A percentile compares a stretch with the other conserved stretches of the same genome.
These are phyloP conservation scores for Dicycla oo DNA, from an alignment of 2,888 invertebrate species.

Conservation along the genomic window DNA sequence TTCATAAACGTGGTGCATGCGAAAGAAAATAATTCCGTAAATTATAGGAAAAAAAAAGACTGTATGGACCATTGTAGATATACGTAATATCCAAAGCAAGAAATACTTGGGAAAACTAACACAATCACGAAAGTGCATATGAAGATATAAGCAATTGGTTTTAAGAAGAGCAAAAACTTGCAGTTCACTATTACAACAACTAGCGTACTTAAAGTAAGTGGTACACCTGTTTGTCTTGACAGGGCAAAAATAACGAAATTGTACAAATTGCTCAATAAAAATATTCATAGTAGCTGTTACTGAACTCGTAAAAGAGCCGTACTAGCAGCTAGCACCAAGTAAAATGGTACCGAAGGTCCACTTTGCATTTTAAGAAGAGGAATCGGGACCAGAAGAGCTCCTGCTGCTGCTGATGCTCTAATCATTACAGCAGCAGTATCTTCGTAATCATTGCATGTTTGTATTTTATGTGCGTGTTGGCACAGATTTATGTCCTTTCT, in stretches of 20 bases:
- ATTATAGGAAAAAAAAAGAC: background rate
- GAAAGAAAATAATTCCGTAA: background rate
- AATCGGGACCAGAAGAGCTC: background rate
- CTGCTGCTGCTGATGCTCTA: too few relatives aligned
- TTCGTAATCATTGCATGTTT: background rate
- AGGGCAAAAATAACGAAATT: constrained; percentile 40
- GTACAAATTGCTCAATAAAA: constrained; percentile 55
- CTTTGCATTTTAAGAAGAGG: background rate
- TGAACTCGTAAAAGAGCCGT: constrained; percentile 32
- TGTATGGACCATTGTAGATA: background rate
- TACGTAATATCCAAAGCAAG: background rate
- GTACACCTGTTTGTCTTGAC: constrained; percentile 57
- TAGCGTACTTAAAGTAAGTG: constrained; percentile 21
- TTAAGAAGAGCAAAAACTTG: background rate
- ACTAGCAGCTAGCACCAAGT: constrained; percentile 5
- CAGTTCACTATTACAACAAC: background rate
- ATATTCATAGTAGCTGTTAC: constrained; percentile 59
- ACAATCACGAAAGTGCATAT: constrained; percentile 3
- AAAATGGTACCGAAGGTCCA: constrained; percentile 19
- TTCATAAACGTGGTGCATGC: background rate
- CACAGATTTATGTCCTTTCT: background rate
- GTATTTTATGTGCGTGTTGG: background rate
- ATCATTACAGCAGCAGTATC: background rate
- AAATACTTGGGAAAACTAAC: background rate
- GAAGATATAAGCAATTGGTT: background rate